Evolutionary conservation across 2,113 vertebrate species (phyloP).

Genomic region (Orcinus orca): DNA sequence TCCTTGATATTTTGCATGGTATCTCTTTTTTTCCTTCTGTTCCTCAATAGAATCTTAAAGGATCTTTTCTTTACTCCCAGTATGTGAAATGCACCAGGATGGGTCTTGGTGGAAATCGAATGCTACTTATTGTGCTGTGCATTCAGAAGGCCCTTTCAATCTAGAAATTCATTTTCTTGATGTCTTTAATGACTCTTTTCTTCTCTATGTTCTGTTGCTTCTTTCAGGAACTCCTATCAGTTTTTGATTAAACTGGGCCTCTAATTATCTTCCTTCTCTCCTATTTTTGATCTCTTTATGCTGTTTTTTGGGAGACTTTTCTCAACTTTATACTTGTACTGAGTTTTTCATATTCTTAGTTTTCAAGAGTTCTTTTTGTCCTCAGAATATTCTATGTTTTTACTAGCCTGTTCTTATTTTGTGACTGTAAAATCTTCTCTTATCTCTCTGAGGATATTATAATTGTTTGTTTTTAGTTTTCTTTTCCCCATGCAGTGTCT

Average conservation of each 20-base stretch:
- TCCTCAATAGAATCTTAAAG: not conserved
- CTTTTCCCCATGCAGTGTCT: accelerated
- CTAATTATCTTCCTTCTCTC: not conserved
- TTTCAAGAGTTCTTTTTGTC: not conserved
- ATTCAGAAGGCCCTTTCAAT: not conserved
- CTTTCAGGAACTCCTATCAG: not conserved
- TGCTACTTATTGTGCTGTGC: not conserved
- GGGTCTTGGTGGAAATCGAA: accelerated
- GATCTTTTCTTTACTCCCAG: not conserved
- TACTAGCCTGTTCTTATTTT: not conserved
- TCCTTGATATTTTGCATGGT: not conserved
- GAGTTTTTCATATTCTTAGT: not conserved
- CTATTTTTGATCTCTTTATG: not conserved
- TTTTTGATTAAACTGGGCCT: not conserved
- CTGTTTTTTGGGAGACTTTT: not conserved
- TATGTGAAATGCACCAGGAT: no score
- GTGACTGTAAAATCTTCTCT: not conserved
- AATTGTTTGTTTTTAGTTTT: not conserved
- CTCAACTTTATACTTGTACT: not conserved
- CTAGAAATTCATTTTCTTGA: not conserved
- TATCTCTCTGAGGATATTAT: not conserved
- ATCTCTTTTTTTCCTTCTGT: not conserved
- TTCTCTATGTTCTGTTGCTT: not conserved
- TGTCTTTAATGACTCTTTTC: not conserved
- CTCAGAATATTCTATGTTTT: accelerated